phyloP scores from a whole-genome alignment of 1,140 invertebrate species.

The Drosophila pectinifera region DNA sequence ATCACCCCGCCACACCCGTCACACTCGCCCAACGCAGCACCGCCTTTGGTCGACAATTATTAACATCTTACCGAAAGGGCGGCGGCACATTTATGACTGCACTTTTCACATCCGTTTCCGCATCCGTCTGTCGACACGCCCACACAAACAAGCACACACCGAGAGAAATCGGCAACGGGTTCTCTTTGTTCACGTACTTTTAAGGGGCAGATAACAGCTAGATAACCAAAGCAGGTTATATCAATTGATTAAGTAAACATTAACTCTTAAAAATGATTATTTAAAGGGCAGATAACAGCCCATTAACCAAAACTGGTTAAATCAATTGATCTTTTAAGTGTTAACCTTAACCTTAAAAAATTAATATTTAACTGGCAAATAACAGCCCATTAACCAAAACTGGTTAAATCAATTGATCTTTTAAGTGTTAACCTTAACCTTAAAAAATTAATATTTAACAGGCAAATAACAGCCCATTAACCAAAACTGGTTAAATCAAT shows the following conservation, averaged over 20 bases:
- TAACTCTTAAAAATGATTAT: too few relatives aligned
- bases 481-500: too few relatives aligned
- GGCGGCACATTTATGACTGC: conserved; percentile 81
- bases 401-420: background rate
- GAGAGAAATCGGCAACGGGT: background rate
- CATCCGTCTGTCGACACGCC: conserved; percentile 70
- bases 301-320: background rate
- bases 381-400: background rate
- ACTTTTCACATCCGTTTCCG: conserved; percentile 83
- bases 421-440: background rate
- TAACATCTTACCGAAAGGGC: conserved; percentile 77
- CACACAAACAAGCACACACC: conserved; percentile 22
- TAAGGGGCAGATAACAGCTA: background rate
- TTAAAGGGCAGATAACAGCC: too few relatives aligned
- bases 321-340: background rate
- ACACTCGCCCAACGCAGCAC: background rate
- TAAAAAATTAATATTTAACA: too few relatives aligned
- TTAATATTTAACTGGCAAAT: too few relatives aligned
- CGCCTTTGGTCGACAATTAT: conserved; percentile 68
- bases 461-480: background rate
- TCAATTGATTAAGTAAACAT: background rate
- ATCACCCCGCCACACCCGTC: background rate
- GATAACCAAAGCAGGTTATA: background rate
- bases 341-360: background rate
- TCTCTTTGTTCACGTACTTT: background rate